These are phyloP conservation scores for Cygnus olor DNA, from an alignment of 2,797 vertebrate species.

Conservation along the genomic window DNA sequence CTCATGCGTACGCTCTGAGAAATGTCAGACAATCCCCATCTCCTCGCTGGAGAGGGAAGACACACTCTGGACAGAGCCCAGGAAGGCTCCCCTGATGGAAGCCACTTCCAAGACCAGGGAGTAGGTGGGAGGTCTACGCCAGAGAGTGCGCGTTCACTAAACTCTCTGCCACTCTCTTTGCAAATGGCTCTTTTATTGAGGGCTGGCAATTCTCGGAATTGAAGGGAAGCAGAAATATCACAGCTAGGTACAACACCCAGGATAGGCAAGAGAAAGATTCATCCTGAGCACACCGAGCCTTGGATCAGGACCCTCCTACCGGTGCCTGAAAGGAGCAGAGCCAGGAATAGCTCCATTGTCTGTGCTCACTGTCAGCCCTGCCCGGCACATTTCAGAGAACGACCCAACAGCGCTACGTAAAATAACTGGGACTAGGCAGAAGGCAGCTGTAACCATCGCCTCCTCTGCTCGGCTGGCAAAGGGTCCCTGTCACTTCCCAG, in stretches of 20 bases:
- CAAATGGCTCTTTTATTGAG: background rate
- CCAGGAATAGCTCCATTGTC: slow-evolving; percentile 44
- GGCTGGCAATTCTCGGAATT: background rate
- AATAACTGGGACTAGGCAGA: background rate
- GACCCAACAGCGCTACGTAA: background rate
- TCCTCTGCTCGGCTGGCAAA: slow-evolving; percentile 27
- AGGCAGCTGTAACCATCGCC: slow-evolving; percentile 48
- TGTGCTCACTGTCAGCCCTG: slow-evolving; percentile 40
- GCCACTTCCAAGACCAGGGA: background rate
- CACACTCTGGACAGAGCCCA: background rate
- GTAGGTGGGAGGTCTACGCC: background rate
- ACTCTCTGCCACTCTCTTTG: background rate
- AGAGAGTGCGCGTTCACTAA: background rate
- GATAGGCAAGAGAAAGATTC: background rate
- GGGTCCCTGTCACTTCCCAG: slow-evolving; percentile 20
- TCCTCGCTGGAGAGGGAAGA: background rate
- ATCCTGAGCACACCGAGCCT: background rate
- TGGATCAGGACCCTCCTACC: slow-evolving; percentile 18
- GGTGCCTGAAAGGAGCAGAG: background rate
- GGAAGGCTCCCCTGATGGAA: background rate
- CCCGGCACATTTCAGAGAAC: slow-evolving; percentile 10
- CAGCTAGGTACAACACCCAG: background rate
- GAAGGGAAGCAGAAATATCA: background rate
- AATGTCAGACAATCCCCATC: background rate
- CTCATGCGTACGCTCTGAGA: slow-evolving; percentile 47